phyloP scores from a whole-genome alignment of 2,888 invertebrate genomes.

The Ommatoiulus sabulosus region DNA sequence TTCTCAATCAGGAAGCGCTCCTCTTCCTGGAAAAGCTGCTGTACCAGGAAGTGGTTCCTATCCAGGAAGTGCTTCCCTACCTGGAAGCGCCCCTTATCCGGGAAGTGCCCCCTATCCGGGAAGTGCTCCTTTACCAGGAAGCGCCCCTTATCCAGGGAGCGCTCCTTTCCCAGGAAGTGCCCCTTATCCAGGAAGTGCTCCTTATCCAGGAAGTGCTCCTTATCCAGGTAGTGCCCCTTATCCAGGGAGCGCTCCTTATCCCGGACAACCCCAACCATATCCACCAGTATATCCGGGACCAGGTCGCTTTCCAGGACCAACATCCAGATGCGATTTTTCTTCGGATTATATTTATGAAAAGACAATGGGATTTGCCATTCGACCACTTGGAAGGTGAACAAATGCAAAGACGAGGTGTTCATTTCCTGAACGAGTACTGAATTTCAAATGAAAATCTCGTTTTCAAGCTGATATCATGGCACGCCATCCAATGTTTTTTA shows the following conservation, averaged over 20 bases:
- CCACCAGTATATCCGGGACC: slow-evolving; percentile 50
- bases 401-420: not conserved
- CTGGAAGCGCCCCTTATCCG: slow-evolving; percentile 36
- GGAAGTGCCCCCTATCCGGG: not conserved
- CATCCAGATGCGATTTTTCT: slow-evolving; percentile 56
- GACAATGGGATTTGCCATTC: slow-evolving; percentile 63
- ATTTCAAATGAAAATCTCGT: too few species aligned
- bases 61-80: not conserved
- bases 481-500: not conserved
- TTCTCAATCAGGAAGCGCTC: not conserved
- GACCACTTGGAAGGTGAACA: slow-evolving; percentile 60
- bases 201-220: not conserved
- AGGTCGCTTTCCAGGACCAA: slow-evolving; percentile 25
- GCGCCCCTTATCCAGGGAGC: not conserved
- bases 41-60: not conserved
- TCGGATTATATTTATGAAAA: slow-evolving; percentile 63
- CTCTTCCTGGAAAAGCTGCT: not conserved
- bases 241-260: slow-evolving; percentile 24
- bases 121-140: not conserved
- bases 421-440: too few species aligned
- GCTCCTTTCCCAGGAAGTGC: not conserved
- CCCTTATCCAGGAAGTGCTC: slow-evolving; percentile 33
- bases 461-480: too few species aligned
- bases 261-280: not conserved
- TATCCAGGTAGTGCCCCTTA: not conserved